Base-by-base conservation (phyloP, 2,888 invertebrate species). In the Penaeus monodon region DNA sequence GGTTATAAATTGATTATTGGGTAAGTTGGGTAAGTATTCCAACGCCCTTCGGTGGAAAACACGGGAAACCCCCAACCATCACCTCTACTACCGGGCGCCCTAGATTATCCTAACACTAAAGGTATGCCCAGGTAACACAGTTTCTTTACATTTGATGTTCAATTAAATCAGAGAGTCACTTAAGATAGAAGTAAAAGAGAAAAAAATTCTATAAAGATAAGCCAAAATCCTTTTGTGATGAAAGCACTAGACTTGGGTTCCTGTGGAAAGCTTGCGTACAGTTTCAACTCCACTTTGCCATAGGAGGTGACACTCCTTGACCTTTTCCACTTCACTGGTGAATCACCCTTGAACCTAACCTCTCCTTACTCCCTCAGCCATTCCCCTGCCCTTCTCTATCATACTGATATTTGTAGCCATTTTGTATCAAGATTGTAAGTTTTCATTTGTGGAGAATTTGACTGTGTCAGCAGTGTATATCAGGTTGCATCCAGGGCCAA, bases 1-100 rank as follows among this genome's bases (percentile, higher is more conserved):
- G 64, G 44, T 80, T 81, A 73, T 85, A 76, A 77, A 81, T 81
- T 33, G 78, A 81, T 33, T 70, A 68, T 73, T 88, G 89, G 85
- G 89, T 89, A 85, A 87, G 89, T 87, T 85, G 86, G 89, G 89
- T 89, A 87, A 89, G 89, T 89, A 89, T 86, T 85, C 85, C 82
- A 85, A 86, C 86, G 86, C 89, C 86, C 82, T 84, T 79, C 76
- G 83, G 73, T 86, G 88, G 86, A 86, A 86, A 84, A 83, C 82
- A 83, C 64, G 85, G 83, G 80, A 73, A 84, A 79, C 81, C 85
- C 84, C 86, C 84, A 82, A 68, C 81, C 89, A 77, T 84, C 89
- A 85, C 89, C 80, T 86, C 88, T 77, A 73, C 89, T 86, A 81
- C 80, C 84, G 88, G 88, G 87, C 82, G 80, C 87, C 80, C 85